Conservation (phyloP, 2,888 invertebrate genomes). For the Deilephila elpenor region DNA sequence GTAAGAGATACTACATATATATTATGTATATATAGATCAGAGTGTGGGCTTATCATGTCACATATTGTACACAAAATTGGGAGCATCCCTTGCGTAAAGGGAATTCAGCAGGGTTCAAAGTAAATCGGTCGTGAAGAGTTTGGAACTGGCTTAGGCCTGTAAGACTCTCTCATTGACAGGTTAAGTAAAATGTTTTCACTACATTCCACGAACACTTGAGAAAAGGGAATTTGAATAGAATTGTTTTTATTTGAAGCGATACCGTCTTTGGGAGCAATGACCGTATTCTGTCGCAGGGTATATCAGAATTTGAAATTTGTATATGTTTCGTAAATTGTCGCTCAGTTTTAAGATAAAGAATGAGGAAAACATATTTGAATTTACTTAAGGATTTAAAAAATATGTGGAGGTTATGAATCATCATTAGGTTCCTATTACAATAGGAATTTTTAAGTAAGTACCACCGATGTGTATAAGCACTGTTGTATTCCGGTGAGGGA, state of each 20-base stretch:
- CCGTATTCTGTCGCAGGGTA: background rate
- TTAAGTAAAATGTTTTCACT: conserved; percentile 26
- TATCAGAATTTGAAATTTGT: too few relatives aligned
- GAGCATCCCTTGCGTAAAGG: conserved; percentile 22
- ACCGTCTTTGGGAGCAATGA: background rate
- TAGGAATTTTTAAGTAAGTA: too few relatives aligned
- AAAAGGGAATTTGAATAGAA: background rate
- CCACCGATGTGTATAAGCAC: too few relatives aligned
- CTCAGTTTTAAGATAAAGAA: too few relatives aligned
- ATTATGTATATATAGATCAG: background rate
- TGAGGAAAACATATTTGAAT: too few relatives aligned
- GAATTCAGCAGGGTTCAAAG: conserved; percentile 31
- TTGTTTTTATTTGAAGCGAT: too few relatives aligned
- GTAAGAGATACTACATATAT: too few relatives aligned
- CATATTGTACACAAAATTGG: background rate
- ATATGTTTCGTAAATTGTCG: too few relatives aligned
- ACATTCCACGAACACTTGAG: background rate
- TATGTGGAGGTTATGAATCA: too few relatives aligned
- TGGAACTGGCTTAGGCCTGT: conserved; percentile 41
- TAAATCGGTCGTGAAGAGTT: conserved; percentile 42
- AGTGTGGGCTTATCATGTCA: background rate
- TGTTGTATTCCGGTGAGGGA: too few relatives aligned
- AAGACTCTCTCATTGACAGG: conserved; percentile 39
- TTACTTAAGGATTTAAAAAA: too few relatives aligned
- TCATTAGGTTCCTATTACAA: too few relatives aligned